Evolutionary conservation across 2,113 vertebrate genomes (phyloP).

Genomic region (Eretmochelys imbricata): DNA sequence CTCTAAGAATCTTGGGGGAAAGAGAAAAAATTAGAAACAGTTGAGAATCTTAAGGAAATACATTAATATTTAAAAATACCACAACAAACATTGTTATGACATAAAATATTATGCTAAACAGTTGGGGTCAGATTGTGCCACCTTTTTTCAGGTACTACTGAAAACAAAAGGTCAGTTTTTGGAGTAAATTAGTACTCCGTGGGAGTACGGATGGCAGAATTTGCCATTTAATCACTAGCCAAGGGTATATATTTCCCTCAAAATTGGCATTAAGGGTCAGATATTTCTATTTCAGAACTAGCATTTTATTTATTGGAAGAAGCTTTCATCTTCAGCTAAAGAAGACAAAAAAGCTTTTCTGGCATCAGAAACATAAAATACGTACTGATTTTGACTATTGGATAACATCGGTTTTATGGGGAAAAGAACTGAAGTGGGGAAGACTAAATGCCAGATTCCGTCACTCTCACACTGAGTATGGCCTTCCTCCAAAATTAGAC

Average conservation of each 20-base stretch:
- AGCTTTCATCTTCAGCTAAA: not conserved
- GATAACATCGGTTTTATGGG: not conserved
- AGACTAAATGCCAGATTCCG: not conserved
- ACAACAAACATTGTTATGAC: not conserved
- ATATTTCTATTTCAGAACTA: not conserved
- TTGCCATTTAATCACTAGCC: not conserved
- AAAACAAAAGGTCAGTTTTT: not conserved
- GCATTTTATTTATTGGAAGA: not conserved
- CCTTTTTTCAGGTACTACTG: not conserved
- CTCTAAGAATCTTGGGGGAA: not conserved
- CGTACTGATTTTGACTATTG: not conserved
- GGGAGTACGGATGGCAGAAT: not conserved
- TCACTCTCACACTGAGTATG: not conserved
- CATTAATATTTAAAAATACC: not conserved
- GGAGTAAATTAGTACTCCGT: not conserved
- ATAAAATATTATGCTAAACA: not conserved
- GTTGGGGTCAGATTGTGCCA: not conserved
- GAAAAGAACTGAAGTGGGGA: not conserved
- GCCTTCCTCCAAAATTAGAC: not conserved
- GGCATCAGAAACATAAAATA: not conserved
- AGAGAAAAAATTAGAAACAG: not conserved
- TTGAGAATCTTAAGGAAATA: not conserved
- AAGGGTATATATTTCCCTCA: not conserved
- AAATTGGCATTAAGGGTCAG: not conserved
- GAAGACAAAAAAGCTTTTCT: not conserved